Evolutionary conservation across 2,113 vertebrate genomes (phyloP).

Genomic region (Gorsachius goisagi): DNA sequence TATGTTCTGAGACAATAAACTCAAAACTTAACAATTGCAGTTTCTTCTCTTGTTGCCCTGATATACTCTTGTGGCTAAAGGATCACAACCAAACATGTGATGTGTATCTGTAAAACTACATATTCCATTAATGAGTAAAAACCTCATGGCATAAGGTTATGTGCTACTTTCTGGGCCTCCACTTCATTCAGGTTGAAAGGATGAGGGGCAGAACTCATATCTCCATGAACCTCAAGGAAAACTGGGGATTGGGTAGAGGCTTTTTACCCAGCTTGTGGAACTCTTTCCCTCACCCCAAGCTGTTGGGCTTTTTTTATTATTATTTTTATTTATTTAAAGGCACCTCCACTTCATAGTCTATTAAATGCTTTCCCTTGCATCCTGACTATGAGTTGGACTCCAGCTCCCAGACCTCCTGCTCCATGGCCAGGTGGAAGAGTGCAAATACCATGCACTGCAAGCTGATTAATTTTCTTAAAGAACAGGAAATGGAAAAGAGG

Average conservation of each 20-base stretch:
- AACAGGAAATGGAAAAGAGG: neutral
- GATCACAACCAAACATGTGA: neutral
- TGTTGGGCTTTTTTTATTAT: neutral
- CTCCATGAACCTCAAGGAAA: neutral
- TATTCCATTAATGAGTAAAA: neutral
- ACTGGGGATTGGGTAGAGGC: rapidly evolving
- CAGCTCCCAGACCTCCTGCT: neutral
- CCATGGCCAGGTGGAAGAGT: neutral
- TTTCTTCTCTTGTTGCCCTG: neutral
- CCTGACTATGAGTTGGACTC: neutral
- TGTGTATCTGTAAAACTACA: neutral
- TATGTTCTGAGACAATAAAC: neutral
- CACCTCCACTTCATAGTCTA: neutral
- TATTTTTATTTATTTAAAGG: neutral
- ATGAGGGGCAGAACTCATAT: rapidly evolving
- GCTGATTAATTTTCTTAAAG: neutral
- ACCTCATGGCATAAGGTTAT: neutral
- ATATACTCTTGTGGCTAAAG: neutral
- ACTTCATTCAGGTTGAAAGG: neutral
- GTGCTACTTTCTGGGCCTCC: neutral
- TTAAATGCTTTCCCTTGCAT: neutral
- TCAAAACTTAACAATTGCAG: neutral
- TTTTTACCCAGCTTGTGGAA: neutral
- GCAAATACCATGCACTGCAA: neutral
- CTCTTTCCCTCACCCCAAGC: neutral